phyloP scores from a whole-genome alignment of 2,113 vertebrate species.

The Zapornia atra region DNA sequence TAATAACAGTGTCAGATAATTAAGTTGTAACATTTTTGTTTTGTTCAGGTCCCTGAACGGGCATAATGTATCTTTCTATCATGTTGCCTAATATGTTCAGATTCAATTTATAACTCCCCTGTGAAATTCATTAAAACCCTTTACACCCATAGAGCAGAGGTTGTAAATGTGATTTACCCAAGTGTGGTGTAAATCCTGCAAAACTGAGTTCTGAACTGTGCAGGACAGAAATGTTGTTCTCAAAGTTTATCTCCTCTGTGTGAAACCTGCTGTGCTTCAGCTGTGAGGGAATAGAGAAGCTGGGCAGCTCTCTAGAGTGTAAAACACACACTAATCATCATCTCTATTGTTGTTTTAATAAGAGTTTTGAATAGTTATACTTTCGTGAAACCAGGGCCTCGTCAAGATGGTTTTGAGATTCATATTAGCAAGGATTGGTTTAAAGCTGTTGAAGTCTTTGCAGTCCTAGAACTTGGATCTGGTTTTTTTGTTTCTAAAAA shows the following conservation, averaged over 20 bases:
- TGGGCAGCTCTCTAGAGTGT: background rate
- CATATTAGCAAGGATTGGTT: background rate
- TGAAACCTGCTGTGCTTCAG: background rate
- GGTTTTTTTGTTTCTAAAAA: background rate
- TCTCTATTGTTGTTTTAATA: background rate
- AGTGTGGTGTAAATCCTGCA: background rate
- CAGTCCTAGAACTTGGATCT: background rate
- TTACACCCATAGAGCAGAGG: background rate
- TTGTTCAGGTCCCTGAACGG: background rate
- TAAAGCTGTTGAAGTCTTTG: background rate
- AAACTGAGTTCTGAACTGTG: background rate
- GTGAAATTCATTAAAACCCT: background rate
- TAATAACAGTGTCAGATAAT: background rate
- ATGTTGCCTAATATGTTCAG: background rate
- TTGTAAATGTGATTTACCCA: background rate
- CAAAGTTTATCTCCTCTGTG: background rate
- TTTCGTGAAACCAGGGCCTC: background rate
- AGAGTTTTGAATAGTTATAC: background rate
- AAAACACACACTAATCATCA: background rate
- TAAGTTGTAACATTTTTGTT: background rate
- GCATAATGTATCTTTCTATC: background rate
- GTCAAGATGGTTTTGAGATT: background rate
- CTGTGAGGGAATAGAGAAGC: background rate
- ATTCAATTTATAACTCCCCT: background rate
- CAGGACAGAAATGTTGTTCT: background rate